Evolutionary conservation across 2,888 invertebrate species (phyloP), one percentile per base, ranked within the genome.

Genomic region (Lasioglossum zephyrum): DNA sequence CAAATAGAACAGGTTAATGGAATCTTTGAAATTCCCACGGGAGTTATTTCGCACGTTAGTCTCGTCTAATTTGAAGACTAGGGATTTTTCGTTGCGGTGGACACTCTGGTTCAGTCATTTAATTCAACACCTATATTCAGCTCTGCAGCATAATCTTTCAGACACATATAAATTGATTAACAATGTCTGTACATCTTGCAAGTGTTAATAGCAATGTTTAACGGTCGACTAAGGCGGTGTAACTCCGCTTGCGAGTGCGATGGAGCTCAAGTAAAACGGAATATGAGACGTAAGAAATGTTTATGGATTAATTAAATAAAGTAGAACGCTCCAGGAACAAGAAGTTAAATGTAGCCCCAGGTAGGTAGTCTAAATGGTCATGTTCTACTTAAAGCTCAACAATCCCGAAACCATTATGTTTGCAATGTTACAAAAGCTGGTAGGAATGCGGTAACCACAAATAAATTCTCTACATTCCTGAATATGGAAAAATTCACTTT

Each of bases 1-100:
- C 44, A 63, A 63, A 63, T 76, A 76, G 44, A 76, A 47, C 44
- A 22, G 9, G 63, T 22, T 70, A 70, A 70, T 41, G n/a, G n/a
- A 41, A 70, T 70, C 70, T 39, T 41, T 16, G n/a, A 5, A 41
- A 70, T 41, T 70, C 39, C n/a, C 70, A 11, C 39, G 39, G 22
- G 39, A 36, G 69, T 69, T 69, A 39, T 39, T 69, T 39, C 11
- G 69, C 39, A 4, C 69, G 8, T 69, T 9, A 9, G 4, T 9
- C 39, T 39, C 39, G 39, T 2, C 18, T 39, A 22, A 69, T 69
- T 39, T 22, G 36, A 69, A 69, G 39, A 2, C 22, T 36, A 3
- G 39, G 39, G 39, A 69, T 69, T 69, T 22, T 22, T 18, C 18
- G 22, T 18, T 39, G 9, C 22, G 11, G 36, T 0, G 4, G 69